Evolutionary conservation across 2,888 invertebrate genomes (phyloP).

Genomic region (Priocnemis perturbator): DNA sequence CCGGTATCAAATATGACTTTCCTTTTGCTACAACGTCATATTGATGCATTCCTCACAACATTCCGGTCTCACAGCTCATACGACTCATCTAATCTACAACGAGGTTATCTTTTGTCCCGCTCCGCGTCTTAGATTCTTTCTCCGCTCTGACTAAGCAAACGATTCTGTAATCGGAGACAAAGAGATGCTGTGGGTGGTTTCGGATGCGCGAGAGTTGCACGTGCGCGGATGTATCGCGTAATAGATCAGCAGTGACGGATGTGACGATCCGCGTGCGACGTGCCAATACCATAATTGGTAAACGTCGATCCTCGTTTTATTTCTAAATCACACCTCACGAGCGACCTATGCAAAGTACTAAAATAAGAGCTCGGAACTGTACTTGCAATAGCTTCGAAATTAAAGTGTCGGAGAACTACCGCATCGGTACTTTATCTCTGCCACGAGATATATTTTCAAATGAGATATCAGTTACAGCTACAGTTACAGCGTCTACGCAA

Average conservation of each 20-base stretch:
- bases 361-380: too few species aligned
- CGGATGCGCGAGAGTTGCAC: constrained; percentile 31
- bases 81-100: not conserved
- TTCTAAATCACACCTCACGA: too few species aligned
- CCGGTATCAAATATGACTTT: not conserved
- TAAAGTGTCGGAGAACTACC: too few species aligned
- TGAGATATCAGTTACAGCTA: too few species aligned
- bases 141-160: constrained; percentile 19
- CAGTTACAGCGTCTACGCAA: too few species aligned
- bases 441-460: too few species aligned
- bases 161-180: constrained; percentile 42
- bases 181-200: constrained; percentile 60
- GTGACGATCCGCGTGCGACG: too few species aligned
- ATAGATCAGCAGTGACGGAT: constrained; percentile 11
- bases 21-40: not conserved
- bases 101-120: constrained; percentile 3
- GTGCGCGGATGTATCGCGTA: constrained; percentile 31
- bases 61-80: not conserved
- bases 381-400: too few species aligned
- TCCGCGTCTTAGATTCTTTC: constrained; percentile 25
- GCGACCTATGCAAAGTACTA: too few species aligned
- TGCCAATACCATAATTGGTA: too few species aligned
- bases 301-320: too few species aligned
- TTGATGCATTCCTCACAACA: not conserved
- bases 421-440: too few species aligned